A percentile compares a stretch with the other conserved stretches of the same genome.
Conservation (phyloP, 2,888 invertebrate genomes). For the Colletes collaris region DNA sequence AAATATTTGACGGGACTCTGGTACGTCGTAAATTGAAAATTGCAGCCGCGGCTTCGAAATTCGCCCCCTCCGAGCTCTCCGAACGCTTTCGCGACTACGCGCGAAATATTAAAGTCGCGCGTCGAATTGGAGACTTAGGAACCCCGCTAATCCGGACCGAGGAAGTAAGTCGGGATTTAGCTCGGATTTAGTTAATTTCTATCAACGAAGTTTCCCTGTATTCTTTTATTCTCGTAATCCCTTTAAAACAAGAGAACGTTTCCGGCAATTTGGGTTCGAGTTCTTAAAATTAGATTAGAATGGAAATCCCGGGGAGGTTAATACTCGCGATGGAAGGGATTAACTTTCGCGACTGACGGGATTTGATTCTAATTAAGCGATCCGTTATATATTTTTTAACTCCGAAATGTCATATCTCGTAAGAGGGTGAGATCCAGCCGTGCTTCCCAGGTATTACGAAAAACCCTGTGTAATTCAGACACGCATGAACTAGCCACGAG, state of each 20-base stretch:
- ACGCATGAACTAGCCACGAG: slow-evolving; percentile 44
- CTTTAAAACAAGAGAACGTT: neutral
- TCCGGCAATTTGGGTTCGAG: too few species aligned
- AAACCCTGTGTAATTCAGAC: neutral
- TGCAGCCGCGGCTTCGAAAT: neutral
- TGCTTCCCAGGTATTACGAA: neutral
- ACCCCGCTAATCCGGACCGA: slow-evolving; percentile 15
- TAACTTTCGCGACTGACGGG: too few species aligned
- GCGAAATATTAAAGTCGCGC: slow-evolving; percentile 44
- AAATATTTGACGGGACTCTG: slow-evolving; percentile 26
- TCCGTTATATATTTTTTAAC: too few species aligned
- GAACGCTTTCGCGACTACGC: neutral
- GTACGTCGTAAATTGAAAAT: slow-evolving; percentile 46
- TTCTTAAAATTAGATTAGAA: too few species aligned
- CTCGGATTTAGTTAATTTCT: slow-evolving; percentile 15
- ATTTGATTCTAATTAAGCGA: too few species aligned
- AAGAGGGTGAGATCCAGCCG: neutral
- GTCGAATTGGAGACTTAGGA: slow-evolving; percentile 9
- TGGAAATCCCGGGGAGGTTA: too few species aligned
- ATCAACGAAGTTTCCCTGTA: neutral
- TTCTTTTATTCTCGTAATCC: neutral
- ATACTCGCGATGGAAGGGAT: too few species aligned
- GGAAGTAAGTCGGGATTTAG: slow-evolving; percentile 16
- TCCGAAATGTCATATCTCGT: too few species aligned
- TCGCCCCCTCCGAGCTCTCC: neutral